A percentile compares a stretch with the other conserved stretches of the same genome.
Conservation (phyloP, 2,113 vertebrate genomes). For the Mellivora capensis region DNA sequence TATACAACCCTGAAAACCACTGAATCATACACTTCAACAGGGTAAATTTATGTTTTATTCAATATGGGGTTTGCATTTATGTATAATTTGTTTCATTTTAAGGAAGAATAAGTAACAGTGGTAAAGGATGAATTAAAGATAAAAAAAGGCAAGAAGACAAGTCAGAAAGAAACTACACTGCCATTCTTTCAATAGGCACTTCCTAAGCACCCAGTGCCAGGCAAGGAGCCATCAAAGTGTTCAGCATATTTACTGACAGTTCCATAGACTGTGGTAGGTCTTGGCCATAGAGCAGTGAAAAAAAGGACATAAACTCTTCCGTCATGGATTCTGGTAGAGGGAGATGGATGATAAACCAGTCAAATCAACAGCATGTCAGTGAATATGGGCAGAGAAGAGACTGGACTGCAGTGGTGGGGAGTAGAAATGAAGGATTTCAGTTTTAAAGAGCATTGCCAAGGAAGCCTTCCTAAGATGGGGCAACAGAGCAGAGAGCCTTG, state of each 20-base stretch:
- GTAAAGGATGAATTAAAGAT: background rate
- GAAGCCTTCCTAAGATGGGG: background rate
- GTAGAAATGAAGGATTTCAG: background rate
- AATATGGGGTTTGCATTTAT: background rate
- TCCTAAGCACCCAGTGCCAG: background rate
- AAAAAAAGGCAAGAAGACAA: background rate
- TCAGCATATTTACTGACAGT: background rate
- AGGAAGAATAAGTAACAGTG: background rate
- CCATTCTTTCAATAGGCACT: background rate
- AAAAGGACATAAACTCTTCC: background rate
- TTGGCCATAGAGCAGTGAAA: background rate
- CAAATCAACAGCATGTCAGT: background rate
- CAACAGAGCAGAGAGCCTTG: background rate
- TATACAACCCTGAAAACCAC: background rate
- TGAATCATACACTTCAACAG: background rate
- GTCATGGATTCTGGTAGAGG: background rate
- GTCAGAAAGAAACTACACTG: background rate
- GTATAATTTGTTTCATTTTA: background rate
- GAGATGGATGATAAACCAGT: background rate
- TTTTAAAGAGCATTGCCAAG: background rate
- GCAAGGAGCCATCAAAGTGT: background rate
- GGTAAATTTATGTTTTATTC: background rate
- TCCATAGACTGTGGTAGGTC: background rate
- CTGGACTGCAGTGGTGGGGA: background rate
- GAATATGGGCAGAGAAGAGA: background rate